Evolutionary conservation across 2,888 invertebrate species (phyloP).

Genomic region (Anaspis maculata): DNA sequence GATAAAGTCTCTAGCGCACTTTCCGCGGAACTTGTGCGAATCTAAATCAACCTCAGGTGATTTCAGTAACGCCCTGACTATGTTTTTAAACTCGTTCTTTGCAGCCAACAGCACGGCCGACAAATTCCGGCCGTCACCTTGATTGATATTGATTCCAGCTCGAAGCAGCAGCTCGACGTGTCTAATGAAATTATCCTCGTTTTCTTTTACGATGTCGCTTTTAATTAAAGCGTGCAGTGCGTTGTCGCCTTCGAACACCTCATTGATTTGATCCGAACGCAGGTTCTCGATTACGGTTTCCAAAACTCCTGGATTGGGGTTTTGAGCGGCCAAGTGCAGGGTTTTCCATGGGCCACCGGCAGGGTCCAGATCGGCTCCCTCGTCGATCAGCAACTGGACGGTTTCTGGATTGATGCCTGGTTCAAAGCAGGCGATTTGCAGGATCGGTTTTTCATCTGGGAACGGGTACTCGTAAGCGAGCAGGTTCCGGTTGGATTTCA

Average conservation of each 20-base stretch:
- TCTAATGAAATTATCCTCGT: constrained; percentile 31
- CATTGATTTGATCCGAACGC: constrained; percentile 20
- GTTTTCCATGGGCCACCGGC: constrained; percentile 53
- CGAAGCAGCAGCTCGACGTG: constrained; percentile 26
- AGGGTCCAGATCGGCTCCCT: constrained; percentile 49
- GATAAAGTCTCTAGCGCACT: constrained; percentile 50
- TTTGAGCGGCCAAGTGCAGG: constrained; percentile 56
- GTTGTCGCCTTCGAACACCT: constrained; percentile 29
- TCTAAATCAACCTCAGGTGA: constrained; percentile 49
- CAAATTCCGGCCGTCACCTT: constrained; percentile 23
- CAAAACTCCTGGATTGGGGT: constrained; percentile 42
- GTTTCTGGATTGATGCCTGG: constrained; percentile 49
- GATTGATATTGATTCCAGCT: constrained; percentile 27
- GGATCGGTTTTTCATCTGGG: constrained; percentile 47
- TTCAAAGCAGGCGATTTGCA: constrained; percentile 46
- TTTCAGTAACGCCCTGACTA: constrained; percentile 46
- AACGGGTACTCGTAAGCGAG: constrained; percentile 49
- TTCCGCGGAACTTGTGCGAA: constrained; percentile 32
- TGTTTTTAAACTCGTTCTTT: constrained; percentile 47
- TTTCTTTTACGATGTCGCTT: constrained; percentile 36
- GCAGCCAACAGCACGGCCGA: constrained; percentile 52
- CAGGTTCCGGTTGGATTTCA: constrained; percentile 45
- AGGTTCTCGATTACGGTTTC: constrained; percentile 42
- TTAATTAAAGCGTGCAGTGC: constrained; percentile 32
- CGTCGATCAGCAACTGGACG: constrained; percentile 49